Percentiles rank a stretch among this genome's conserved stretches.
These are phyloP conservation scores for Papilio elwesi DNA, from an alignment of 2,888 invertebrate species.

Conservation along the genomic window DNA sequence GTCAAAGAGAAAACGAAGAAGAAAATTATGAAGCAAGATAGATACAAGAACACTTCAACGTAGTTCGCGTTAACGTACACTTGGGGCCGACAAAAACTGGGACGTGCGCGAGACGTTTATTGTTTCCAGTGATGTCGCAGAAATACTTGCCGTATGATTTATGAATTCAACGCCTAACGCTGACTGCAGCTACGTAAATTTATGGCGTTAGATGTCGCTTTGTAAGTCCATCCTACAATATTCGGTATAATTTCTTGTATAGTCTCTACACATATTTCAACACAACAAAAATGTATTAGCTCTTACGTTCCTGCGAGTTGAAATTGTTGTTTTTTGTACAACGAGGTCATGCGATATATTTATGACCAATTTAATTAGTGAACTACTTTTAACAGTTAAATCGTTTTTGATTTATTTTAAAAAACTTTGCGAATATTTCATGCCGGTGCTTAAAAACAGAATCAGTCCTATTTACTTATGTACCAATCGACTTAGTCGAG, in stretches of 20 bases:
- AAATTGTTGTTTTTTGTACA: too few relatives aligned
- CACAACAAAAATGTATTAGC: too few relatives aligned
- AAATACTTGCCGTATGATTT: slow-evolving; percentile 37
- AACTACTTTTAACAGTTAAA: too few relatives aligned
- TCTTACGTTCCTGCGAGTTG: too few relatives aligned
- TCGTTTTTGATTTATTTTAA: too few relatives aligned
- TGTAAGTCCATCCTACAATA: neutral
- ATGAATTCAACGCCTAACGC: slow-evolving; percentile 21
- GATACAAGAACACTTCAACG: slow-evolving; percentile 67
- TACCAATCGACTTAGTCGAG: too few relatives aligned
- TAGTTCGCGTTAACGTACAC: slow-evolving; percentile 64
- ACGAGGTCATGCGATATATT: too few relatives aligned
- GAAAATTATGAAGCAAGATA: slow-evolving; percentile 48
- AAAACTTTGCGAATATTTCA: too few relatives aligned
- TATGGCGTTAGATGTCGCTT: slow-evolving; percentile 16
- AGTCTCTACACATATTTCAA: neutral
- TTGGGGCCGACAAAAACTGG: slow-evolving; percentile 47
- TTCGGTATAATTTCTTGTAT: neutral
- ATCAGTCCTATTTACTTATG: too few relatives aligned
- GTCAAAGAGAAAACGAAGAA: neutral
- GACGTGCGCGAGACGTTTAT: slow-evolving; percentile 44
- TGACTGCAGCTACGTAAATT: slow-evolving; percentile 26
- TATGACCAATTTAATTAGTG: too few relatives aligned
- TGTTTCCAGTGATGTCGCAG: slow-evolving; percentile 43
- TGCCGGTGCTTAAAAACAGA: too few relatives aligned